Percentiles rank a stretch among this genome's conserved stretches.
Evolutionary conservation across 2,113 vertebrate genomes (phyloP).

Genomic region (Ophiodon elongatus): DNA sequence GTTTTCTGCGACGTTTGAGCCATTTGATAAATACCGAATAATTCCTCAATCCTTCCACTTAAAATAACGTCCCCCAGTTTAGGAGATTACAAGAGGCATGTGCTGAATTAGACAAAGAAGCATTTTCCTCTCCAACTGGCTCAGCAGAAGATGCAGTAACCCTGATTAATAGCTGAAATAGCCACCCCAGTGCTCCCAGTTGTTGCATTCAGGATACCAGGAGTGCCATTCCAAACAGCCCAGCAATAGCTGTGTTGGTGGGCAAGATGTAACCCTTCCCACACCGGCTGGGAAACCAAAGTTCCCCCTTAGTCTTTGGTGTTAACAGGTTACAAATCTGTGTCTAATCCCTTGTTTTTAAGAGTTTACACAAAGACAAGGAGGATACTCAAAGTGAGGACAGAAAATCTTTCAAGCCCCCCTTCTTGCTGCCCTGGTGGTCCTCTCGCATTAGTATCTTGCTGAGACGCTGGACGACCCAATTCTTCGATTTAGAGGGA

Average conservation of each 20-base stretch:
- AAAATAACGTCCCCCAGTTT: constrained; percentile 4
- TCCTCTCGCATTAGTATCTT: constrained; percentile 89
- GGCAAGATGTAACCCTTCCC: constrained; percentile 49
- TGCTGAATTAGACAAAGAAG: constrained; percentile 31
- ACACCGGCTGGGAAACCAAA: constrained; percentile 39
- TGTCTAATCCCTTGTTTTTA: constrained; percentile 17
- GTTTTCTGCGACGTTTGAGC: not conserved
- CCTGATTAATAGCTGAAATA: constrained; percentile 43
- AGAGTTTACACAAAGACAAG: constrained; percentile 27
- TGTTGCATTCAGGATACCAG: constrained; percentile 50
- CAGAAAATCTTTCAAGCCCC: constrained; percentile 91
- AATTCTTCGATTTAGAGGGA: constrained; percentile 83
- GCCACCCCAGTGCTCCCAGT: constrained; percentile 6
- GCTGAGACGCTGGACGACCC: constrained; percentile 90
- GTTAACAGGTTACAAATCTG: constrained; percentile 39
- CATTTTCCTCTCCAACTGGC: constrained; percentile 23
- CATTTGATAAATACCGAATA: constrained; percentile 23
- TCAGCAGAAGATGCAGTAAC: constrained; percentile 51
- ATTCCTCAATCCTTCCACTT: constrained; percentile 36
- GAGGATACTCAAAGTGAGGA: constrained; percentile 85
- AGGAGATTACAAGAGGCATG: constrained; percentile 7
- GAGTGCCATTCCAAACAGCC: constrained; percentile 52
- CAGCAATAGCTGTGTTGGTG: constrained; percentile 36
- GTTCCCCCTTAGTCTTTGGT: constrained; percentile 24
- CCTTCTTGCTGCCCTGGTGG: constrained; percentile 83